These are phyloP conservation scores for Nasonia giraulti DNA, from an alignment of 1,140 invertebrate genomes.

Conservation along the genomic window DNA sequence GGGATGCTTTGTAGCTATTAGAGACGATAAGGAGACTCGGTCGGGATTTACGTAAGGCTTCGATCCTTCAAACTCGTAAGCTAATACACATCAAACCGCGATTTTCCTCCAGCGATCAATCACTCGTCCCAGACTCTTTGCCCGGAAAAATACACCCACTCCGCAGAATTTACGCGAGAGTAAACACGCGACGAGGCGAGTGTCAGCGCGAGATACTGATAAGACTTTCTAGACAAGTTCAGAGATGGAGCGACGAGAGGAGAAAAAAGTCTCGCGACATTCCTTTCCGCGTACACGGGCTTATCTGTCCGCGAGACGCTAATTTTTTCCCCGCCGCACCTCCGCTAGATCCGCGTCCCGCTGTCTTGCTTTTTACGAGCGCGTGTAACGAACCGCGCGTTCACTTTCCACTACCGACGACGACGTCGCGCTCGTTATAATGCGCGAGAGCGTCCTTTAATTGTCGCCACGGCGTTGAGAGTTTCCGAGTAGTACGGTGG, in stretches of 20 bases:
- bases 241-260: constrained; percentile 4
- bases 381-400: constrained; percentile 38
- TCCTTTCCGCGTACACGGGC: constrained; percentile 13
- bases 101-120: too few relatives aligned
- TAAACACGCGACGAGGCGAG: neutral
- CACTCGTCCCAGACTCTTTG: neutral
- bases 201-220: neutral
- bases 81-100: too few relatives aligned
- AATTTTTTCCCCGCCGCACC: constrained; percentile 21
- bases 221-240: constrained; percentile 45
- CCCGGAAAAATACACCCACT: neutral
- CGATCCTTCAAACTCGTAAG: neutral
- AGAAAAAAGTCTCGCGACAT: constrained; percentile 19
- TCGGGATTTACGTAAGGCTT: neutral
- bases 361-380: constrained; percentile 38
- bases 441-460: constrained; percentile 24
- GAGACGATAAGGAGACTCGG: neutral
- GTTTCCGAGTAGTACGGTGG: constrained; percentile 18
- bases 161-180: neutral
- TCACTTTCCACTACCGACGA: constrained; percentile 2
- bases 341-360: neutral
- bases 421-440: constrained; percentile 30
- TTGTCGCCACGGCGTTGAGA: constrained; percentile 5
- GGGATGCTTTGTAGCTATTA: neutral
- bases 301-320: constrained; percentile 9